Conservation (phyloP, 2,888 invertebrate species). For the Octonoba sinensis region DNA sequence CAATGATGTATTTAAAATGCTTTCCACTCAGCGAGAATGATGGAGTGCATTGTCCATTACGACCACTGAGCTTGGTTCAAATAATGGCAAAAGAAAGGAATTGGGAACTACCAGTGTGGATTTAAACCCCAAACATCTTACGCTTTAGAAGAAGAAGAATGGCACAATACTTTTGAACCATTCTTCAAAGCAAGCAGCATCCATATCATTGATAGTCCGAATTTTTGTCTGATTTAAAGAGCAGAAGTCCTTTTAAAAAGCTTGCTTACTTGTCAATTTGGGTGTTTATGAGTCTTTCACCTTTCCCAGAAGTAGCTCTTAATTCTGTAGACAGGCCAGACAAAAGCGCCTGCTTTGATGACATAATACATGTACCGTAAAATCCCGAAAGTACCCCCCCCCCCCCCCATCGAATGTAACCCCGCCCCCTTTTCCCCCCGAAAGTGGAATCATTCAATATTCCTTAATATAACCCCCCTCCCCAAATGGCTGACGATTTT, state of each 20-base stretch:
- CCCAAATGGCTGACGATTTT: too few species aligned
- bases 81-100: neutral
- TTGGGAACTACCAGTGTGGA: too few species aligned
- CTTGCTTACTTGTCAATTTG: neutral
- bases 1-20: neutral
- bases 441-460: too few species aligned
- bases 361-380: neutral
- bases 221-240: neutral
- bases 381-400: too few species aligned
- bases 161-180: neutral
- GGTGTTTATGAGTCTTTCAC: neutral
- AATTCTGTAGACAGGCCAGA: too few species aligned
- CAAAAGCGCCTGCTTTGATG: constrained; percentile 1
- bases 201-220: neutral
- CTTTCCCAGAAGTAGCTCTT: constrained; percentile 1
- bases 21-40: neutral
- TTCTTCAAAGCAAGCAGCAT: neutral
- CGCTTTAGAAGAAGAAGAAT: too few species aligned
- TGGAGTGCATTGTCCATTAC: neutral
- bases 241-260: neutral
- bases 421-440: too few species aligned
- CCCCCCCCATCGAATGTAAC: too few species aligned
- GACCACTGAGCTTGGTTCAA: neutral
- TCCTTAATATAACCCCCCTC: too few species aligned
- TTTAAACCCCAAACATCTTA: too few species aligned